Evolutionary conservation across 2,888 invertebrate genomes (phyloP), one percentile per base, ranked within the genome.

Genomic region (Augochlorella aurata): DNA sequence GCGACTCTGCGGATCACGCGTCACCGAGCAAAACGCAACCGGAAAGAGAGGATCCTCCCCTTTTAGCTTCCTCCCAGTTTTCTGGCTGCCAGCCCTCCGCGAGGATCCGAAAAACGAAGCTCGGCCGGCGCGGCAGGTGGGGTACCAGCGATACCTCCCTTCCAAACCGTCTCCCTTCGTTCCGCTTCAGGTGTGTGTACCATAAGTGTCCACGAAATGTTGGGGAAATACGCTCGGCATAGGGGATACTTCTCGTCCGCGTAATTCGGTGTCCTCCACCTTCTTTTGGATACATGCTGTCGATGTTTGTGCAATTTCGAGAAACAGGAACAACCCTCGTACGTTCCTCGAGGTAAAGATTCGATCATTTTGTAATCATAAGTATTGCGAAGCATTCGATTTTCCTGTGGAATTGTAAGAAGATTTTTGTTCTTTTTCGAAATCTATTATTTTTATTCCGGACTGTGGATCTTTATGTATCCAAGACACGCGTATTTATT

Each of bases 1-100:
- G 85, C 91, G 89, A 88, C 89, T 80, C 80, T 87, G 84, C 79
- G 89, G 89, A 93, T 93, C 92, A 93, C 93, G 93, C 93, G 93
- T 93, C 93, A 93, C 89, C 90, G 93, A 91, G 88, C 90, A 87
- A 87, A 89, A 89, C 88, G 88, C 90, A 88, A 88, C 88, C 87
- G 87, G 77, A 86, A 61, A 84, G 70, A 87, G 83, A 82, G 71
- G 44, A 71, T 84, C 85, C 85, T 75, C 77, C 74, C 77, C 73
- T 63, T 38, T 63, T n/a, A 9, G 10, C 84, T 85, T 81, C 84
- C 74, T 74, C 82, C 81, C 79, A 24, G 76, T 85, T 86, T 82
- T 83, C 81, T 68, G 74, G 70, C 47, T 45, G 70, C 81, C 80
- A 71, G 77, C 82, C 83, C 79, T 77, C 82, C 79, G 61, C 18